Conservation (phyloP, 92 coral and sea anemone species). For the Scolanthus callimorphus region DNA sequence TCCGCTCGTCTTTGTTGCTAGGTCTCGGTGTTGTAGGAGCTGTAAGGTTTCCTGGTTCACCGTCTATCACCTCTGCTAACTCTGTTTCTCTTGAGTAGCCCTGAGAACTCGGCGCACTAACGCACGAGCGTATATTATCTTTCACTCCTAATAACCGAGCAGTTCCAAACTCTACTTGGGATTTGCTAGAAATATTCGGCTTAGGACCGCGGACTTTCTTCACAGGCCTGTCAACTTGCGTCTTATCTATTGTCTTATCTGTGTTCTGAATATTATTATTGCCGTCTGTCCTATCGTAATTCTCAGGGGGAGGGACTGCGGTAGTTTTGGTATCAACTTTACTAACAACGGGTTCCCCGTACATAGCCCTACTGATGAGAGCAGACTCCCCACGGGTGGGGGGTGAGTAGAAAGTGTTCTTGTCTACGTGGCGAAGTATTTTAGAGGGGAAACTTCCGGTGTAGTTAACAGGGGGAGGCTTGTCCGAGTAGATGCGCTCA, state of each 20-base stretch:
- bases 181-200: background rate
- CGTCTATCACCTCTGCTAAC: background rate
- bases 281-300: background rate
- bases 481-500: conserved; percentile 52
- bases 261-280: background rate
- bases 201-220: background rate
- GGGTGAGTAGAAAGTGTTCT: conserved; percentile 57
- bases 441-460: conserved; percentile 61
- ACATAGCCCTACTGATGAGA: conserved; percentile 27
- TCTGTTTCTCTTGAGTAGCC: background rate
- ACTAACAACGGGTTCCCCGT: background rate
- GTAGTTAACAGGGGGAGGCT: conserved; percentile 51
- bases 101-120: background rate
- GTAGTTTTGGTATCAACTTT: background rate
- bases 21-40: conserved; percentile 31
- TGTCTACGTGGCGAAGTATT: conserved; percentile 52
- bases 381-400: conserved; percentile 68
- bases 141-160: no score
- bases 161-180: background rate
- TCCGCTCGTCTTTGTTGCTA: background rate
- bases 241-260: background rate
- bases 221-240: background rate
- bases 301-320: background rate
- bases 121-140: background rate
- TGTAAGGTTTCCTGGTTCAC: conserved; percentile 18